Base-by-base conservation (phyloP, 1,140 invertebrate species). In the Cydia pomonella region DNA sequence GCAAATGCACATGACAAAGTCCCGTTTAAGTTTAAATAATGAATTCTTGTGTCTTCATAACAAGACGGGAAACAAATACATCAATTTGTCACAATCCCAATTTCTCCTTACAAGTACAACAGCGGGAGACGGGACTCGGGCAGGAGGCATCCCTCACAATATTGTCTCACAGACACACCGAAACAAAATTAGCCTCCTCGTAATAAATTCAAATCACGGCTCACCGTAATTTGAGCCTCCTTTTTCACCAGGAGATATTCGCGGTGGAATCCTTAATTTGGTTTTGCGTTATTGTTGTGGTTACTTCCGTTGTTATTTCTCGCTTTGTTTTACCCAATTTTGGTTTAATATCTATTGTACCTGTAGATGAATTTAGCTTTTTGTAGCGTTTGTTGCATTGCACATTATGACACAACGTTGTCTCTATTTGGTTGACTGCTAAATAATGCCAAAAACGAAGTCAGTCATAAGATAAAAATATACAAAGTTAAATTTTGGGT, bases 171-270 rank as follows among this genome's bases (percentile, higher is more conserved):
- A 84, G 82, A 82, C 77, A 80, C 76, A 75, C 80, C 77, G 79
- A 88, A 87, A 90, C 85, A 90, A 90, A 88, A 90, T 88, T 85
- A 88, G 86, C 85, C 85, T 84, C 77, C 81, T 80, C 82, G 83
- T 85, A 87, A 88, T 88, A 88, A 90, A 88, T 88, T 87, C 86
- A 88, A 88, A 90, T 90, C 87, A 88, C 83, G 83, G 83, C 79
- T 71, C 82, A 81, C 76, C 79, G 83, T 86, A 87, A 87, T 88
- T 86, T 86, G 80, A 80, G 82, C 82, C 82, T 85, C 82, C 84
- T 86, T 85, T 85, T 88, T 84, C 84, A 81, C 84, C 77, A 81
- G 77, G 84, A 83, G 77, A 87, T 85, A 86, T 87, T 85, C 84
- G 78, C 80, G 63, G 77, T 78, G 84, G 80, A 84, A 82, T 86